phyloP scores from a whole-genome alignment of 2,797 vertebrate species.

The Coilia nasus region DNA sequence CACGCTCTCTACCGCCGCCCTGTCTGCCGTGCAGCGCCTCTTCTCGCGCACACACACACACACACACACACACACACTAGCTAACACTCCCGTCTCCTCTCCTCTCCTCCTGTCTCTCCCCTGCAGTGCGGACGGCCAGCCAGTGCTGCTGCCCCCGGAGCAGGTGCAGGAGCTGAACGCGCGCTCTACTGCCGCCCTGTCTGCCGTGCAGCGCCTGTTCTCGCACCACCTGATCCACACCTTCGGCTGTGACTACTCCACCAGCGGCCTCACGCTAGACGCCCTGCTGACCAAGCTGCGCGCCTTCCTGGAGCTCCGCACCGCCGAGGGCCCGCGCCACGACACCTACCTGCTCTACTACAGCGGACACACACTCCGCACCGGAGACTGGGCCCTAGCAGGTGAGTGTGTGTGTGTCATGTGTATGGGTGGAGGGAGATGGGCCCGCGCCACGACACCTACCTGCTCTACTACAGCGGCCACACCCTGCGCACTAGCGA shows the following conservation, averaged over 20 bases:
- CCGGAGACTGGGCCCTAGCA: constrained; percentile 91
- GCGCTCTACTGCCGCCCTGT: constrained; percentile 91
- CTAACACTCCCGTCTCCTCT: not conserved
- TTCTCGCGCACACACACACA: not conserved
- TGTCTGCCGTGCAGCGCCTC: too few relatives aligned
- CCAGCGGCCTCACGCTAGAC: constrained; percentile 88
- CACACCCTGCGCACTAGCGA: constrained; percentile 87
- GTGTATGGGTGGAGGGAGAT: not conserved
- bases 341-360: constrained; percentile 97
- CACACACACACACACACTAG: not conserved
- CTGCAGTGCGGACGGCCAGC: constrained; percentile 86
- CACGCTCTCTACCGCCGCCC: too few relatives aligned
- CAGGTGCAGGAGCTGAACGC: constrained; percentile 89
- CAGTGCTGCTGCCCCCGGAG: constrained; percentile 87
- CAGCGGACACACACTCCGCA: constrained; percentile 89
- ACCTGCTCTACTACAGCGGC: constrained; percentile 96
- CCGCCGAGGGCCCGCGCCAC: constrained; percentile 92
- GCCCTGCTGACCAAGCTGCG: constrained; percentile 86
- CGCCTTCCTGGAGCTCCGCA: constrained; percentile 90
- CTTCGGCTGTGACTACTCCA: constrained; percentile 96
- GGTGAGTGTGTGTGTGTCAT: constrained; percentile 75
- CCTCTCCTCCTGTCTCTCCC: constrained; percentile 5
- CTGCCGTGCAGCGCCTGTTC: constrained; percentile 93
- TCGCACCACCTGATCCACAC: constrained; percentile 96
- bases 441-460: constrained; percentile 85